Conservation (phyloP, 1,140 invertebrate genomes). For the Mizuhopecten yessoensis region DNA sequence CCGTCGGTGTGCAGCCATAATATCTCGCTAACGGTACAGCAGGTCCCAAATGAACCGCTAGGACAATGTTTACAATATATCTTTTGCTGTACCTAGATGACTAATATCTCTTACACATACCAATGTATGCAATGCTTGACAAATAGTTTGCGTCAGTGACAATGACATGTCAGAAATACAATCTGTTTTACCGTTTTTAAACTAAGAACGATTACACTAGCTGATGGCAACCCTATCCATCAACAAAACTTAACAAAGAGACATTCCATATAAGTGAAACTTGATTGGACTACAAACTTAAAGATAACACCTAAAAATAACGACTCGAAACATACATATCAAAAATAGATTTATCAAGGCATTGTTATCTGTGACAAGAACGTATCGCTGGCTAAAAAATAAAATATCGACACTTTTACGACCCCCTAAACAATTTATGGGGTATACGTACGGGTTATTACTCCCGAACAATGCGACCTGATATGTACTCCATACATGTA, state of each 20-base stretch:
- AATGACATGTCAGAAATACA: constrained; percentile 15
- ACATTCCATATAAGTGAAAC: neutral
- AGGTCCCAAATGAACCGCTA: neutral
- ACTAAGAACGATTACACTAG: neutral
- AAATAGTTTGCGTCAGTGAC: neutral
- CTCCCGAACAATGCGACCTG: neutral
- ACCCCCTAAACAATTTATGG: neutral
- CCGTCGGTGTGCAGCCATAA: neutral
- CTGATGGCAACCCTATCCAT: neutral
- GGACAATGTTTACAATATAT: neutral
- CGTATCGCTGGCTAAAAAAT: neutral
- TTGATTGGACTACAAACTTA: neutral
- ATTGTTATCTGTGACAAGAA: neutral
- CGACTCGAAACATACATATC: neutral
- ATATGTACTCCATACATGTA: neutral
- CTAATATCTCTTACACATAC: neutral
- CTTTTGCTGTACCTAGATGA: neutral
- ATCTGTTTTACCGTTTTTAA: neutral
- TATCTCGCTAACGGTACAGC: neutral
- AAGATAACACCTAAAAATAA: constrained; percentile 3
- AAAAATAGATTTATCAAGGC: constrained; percentile 3
- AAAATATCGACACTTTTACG: constrained; percentile 27
- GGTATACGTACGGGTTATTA: neutral
- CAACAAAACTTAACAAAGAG: neutral
- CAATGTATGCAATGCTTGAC: neutral